phyloP scores from a whole-genome alignment of 2,113 vertebrate species.

The Notothenia coriiceps region DNA sequence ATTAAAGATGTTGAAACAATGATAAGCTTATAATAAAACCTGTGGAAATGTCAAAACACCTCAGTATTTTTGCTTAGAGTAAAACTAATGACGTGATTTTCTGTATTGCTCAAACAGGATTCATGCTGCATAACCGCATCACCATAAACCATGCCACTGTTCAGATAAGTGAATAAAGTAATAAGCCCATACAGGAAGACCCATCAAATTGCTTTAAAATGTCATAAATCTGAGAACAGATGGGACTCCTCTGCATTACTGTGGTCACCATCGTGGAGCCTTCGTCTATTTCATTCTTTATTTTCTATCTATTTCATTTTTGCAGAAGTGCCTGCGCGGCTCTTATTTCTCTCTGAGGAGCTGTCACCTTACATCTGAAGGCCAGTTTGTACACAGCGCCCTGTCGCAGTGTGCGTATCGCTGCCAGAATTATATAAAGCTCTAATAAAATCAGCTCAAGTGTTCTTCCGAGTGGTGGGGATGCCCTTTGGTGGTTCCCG shows the following conservation, averaged over 20 bases:
- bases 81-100: conserved; percentile 17
- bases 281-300: conserved; percentile 43
- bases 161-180: conserved; percentile 48
- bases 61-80: background rate
- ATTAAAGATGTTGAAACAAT: background rate
- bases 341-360: conserved; percentile 87
- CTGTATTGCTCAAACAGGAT: conserved; percentile 25
- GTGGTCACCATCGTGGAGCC: conserved; percentile 20
- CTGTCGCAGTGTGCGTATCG: conserved; percentile 81
- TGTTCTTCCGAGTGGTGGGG: conserved; percentile 89
- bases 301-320: conserved; percentile 66
- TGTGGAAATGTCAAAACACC: background rate
- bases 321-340: conserved; percentile 83
- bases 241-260: conserved; percentile 14
- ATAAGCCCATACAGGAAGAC: conserved; percentile 35
- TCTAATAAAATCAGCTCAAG: conserved; percentile 93
- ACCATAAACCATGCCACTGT: conserved; percentile 45
- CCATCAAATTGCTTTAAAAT: conserved; percentile 59
- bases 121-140: conserved; percentile 29
- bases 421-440: conserved; percentile 92
- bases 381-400: conserved; percentile 89
- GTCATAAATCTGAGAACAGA: conserved; percentile 47
- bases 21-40: background rate
- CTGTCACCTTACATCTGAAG: conserved; percentile 90
- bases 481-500: conserved; percentile 90